These are phyloP conservation scores for Phrynocephalus guinanensis DNA, from an alignment of 2,797 vertebrate species.

Conservation along the genomic window DNA sequence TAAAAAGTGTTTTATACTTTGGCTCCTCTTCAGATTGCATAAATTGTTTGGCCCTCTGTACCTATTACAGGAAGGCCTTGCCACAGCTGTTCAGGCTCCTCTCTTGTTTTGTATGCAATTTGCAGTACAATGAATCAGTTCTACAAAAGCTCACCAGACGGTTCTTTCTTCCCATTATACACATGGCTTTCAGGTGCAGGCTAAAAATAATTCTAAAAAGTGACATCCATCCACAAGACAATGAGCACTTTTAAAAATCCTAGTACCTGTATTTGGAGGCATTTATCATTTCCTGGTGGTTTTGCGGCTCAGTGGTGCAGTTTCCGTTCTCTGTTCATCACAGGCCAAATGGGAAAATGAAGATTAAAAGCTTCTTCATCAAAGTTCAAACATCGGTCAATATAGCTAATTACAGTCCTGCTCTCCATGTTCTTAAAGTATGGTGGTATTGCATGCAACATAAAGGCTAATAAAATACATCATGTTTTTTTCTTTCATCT, in stretches of 20 bases:
- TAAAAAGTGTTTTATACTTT: not conserved
- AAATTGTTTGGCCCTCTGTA: no score
- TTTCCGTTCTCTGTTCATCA: conserved; percentile 14
- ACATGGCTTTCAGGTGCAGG: not conserved
- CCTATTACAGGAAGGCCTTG: not conserved
- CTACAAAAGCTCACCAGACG: not conserved
- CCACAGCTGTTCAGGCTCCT: not conserved
- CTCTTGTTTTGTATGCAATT: not conserved
- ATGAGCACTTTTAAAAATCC: conserved; percentile 6
- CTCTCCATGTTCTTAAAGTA: not conserved
- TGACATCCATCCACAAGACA: not conserved
- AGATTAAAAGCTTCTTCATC: not conserved
- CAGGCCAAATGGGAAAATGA: not conserved
- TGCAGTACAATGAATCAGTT: not conserved
- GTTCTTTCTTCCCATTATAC: not conserved
- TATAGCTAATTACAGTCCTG: not conserved
- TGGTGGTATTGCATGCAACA: not conserved
- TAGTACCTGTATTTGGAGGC: not conserved
- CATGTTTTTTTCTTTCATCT: conserved; percentile 21
- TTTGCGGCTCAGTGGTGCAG: conserved; percentile 21
- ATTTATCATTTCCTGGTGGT: conserved; percentile 35
- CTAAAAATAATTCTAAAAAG: not conserved
- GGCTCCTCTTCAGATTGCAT: no score
- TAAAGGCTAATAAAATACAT: conserved; percentile 20
- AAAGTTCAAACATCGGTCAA: not conserved